phyloP scores from a whole-genome alignment of 2,113 vertebrate genomes.

The Plestiodon gilberti region DNA sequence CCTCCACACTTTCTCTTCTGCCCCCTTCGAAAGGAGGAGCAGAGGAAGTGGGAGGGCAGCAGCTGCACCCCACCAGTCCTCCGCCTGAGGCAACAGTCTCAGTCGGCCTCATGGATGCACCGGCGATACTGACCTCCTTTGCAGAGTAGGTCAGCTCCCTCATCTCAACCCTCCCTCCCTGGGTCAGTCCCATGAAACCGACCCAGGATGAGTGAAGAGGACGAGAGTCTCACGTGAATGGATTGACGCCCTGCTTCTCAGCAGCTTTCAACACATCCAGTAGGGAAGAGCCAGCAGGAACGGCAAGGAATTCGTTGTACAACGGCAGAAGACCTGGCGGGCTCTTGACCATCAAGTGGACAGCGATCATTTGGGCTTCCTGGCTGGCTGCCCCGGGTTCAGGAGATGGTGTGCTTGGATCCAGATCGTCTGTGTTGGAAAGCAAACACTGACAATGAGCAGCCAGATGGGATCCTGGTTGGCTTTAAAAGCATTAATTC shows the following conservation, averaged over 20 bases:
- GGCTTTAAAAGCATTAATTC: no score
- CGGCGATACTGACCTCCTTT: neutral
- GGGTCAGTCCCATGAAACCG: neutral
- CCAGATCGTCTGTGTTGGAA: constrained; percentile 75
- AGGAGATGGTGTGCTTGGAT: constrained; percentile 40
- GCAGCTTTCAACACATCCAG: constrained; percentile 77
- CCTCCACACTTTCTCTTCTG: no score
- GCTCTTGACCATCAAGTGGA: constrained; percentile 80
- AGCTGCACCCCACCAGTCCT: no score
- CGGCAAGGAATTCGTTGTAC: constrained; percentile 54
- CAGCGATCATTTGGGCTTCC: constrained; percentile 8
- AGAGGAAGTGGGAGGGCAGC: no score
- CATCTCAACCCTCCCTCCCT: neutral
- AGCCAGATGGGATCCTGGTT: accelerated
- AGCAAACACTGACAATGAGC: accelerated
- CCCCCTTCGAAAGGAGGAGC: no score
- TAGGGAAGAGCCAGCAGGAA: constrained; percentile 72
- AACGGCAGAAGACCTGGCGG: neutral
- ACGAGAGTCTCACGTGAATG: constrained; percentile 80
- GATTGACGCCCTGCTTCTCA: constrained; percentile 26
- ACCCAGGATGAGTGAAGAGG: neutral
- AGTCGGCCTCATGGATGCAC: no score
- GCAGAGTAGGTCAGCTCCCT: neutral
- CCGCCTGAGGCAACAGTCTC: no score
- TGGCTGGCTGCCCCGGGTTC: neutral